A percentile compares a stretch with the other conserved stretches of the same genome.
Evolutionary conservation across 2,888 invertebrate species (phyloP).

Genomic region (Lycia hirtaria): DNA sequence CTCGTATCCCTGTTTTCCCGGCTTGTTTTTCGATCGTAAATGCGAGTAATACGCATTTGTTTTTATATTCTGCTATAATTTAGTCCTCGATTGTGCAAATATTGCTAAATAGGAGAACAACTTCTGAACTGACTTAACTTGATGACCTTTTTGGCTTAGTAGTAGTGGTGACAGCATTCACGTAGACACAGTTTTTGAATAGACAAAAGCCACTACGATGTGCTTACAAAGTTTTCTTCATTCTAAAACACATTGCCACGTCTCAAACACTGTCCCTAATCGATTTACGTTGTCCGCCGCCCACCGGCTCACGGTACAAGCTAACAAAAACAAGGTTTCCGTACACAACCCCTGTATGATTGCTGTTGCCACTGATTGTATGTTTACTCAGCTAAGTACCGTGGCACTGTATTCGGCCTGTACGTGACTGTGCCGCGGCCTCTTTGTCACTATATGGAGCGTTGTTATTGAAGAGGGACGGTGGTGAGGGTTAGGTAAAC

Average conservation of each 20-base stretch:
- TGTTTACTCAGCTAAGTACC: slow-evolving; percentile 79
- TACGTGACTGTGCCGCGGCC: slow-evolving; percentile 70
- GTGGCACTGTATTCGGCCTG: slow-evolving; percentile 59
- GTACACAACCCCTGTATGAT: slow-evolving; percentile 63
- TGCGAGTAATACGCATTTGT: slow-evolving; percentile 9
- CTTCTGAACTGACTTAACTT: no score
- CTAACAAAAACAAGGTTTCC: slow-evolving; percentile 63
- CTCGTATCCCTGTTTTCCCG: slow-evolving; percentile 59
- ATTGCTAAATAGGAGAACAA: neutral
- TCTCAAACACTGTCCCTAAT: slow-evolving; percentile 65
- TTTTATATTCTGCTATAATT: neutral
- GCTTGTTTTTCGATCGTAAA: slow-evolving; percentile 56
- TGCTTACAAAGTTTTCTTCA: no score
- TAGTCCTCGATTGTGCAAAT: neutral
- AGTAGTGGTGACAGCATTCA: no score
- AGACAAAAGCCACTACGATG: no score
- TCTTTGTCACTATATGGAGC: slow-evolving; percentile 70
- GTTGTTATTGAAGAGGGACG: slow-evolving; percentile 49
- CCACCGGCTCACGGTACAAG: slow-evolving; percentile 54
- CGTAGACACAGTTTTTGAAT: no score
- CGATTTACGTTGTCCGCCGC: slow-evolving; percentile 71
- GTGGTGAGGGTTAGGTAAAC: slow-evolving; percentile 35
- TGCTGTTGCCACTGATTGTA: slow-evolving; percentile 68
- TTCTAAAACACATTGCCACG: slow-evolving; percentile 36
- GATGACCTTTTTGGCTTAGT: no score